These are phyloP conservation scores for Urosaurus nigricauda DNA, from an alignment of 2,797 vertebrate genomes.

Conservation along the genomic window DNA sequence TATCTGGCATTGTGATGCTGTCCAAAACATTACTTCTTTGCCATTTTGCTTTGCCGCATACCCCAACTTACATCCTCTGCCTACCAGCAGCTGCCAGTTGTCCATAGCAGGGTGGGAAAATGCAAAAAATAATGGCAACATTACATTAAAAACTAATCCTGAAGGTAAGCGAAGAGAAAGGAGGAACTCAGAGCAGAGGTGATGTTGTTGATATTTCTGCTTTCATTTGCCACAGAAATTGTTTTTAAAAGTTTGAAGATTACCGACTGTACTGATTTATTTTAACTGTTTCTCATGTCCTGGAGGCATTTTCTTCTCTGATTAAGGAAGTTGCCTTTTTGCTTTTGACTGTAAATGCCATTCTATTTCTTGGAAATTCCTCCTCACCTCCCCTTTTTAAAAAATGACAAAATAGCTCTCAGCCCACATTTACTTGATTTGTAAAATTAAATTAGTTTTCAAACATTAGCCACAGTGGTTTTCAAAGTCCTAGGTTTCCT, in stretches of 20 bases:
- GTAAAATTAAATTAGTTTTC: slow-evolving; percentile 17
- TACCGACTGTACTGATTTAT: background rate
- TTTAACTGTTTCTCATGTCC: background rate
- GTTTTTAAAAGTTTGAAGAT: background rate
- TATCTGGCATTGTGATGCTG: background rate
- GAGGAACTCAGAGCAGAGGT: too few relatives aligned
- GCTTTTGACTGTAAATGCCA: slow-evolving; percentile 17
- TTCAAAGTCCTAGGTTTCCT: slow-evolving; percentile 33
- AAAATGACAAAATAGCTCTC: slow-evolving; percentile 8
- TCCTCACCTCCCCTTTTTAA: slow-evolving; percentile 25
- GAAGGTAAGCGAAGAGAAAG: background rate
- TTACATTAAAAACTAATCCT: background rate
- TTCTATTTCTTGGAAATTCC: slow-evolving; percentile 19
- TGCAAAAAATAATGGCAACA: background rate
- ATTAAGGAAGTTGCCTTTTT: slow-evolving; percentile 11
- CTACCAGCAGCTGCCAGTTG: background rate
- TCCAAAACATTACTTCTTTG: background rate
- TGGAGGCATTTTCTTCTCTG: background rate
- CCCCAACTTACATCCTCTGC: background rate
- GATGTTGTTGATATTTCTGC: background rate
- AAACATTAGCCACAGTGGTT: slow-evolving; percentile 42
- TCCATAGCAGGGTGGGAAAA: background rate
- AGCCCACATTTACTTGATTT: slow-evolving; percentile 24
- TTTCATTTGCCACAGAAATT: background rate
- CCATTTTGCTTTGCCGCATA: too few relatives aligned